Conservation (phyloP, 2,888 invertebrate genomes). For the Pyralis farinalis region DNA sequence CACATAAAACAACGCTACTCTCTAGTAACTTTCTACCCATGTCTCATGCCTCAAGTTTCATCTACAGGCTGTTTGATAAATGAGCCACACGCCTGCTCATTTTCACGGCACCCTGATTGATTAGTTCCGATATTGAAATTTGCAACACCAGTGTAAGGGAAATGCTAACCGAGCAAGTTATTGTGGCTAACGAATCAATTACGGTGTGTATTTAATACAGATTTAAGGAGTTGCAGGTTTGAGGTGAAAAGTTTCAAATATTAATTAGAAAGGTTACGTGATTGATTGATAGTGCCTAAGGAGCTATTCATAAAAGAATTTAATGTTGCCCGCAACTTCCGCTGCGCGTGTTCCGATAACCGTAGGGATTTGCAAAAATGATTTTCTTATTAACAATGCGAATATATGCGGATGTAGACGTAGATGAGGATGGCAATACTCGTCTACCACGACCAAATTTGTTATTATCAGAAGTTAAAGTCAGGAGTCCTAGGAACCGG, state of each 20-base stretch:
- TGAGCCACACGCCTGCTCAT: constrained; percentile 46
- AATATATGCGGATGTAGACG: too few species aligned
- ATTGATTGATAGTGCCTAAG: not conserved
- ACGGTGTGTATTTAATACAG: constrained; percentile 5
- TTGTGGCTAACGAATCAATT: constrained; percentile 27
- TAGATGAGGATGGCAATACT: too few species aligned
- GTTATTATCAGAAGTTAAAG: too few species aligned
- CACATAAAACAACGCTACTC: constrained; percentile 13
- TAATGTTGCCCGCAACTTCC: too few species aligned
- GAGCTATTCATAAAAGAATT: too few species aligned
- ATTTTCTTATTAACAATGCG: too few species aligned
- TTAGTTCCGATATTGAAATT: constrained; percentile 63
- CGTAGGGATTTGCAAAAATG: too few species aligned
- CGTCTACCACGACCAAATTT: too few species aligned
- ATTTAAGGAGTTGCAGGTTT: not conserved
- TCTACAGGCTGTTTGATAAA: constrained; percentile 51
- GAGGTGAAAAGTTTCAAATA: not conserved
- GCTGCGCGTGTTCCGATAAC: too few species aligned
- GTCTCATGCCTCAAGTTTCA: constrained; percentile 34
- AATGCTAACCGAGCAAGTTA: constrained; percentile 27
- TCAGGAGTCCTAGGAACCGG: too few species aligned
- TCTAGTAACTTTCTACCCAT: constrained; percentile 17
- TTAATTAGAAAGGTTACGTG: not conserved
- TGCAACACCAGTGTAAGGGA: constrained; percentile 28
- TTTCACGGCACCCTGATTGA: constrained; percentile 57